Evolutionary conservation across 2,797 vertebrate genomes (phyloP), one percentile per base, ranked within the genome.

Genomic region (Cichlasoma orientale): DNA sequence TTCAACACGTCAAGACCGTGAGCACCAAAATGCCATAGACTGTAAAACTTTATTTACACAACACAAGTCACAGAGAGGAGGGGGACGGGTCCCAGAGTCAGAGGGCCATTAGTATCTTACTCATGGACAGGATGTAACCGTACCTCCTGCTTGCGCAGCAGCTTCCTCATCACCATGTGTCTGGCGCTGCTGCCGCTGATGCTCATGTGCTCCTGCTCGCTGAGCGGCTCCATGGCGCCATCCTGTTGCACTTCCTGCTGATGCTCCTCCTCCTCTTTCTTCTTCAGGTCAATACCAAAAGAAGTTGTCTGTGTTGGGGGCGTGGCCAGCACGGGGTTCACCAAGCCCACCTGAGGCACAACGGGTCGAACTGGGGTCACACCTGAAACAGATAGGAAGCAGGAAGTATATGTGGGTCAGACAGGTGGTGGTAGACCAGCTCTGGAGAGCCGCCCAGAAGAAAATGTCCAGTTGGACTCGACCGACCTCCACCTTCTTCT

Each of bases 81-180:
- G 4, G 3, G 10, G 10, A 38, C 10, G 11, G 36, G 38, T 38
- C 38, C 38, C 38, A 11, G 11, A 38, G 38, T 33, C 31, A 33
- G 31, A 33, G 31, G 7, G 31, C 7, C 31, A 2, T 33, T 33
- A 7, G 31, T 33, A 33, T 33, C 31, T 33, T 33, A 7, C 31
- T 36, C 33, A 3, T 9, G 59, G 59, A 9, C 38, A 9, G 38
- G 59, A 66, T 9, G 25, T 23, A 47, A 27, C 8, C 79, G 86
- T 90, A 98, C 97, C 97, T 98, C 97, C 88, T 97, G 96, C 53
- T 97, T 97, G 5, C 96, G 94, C 0, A 98, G 96, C 70, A 97
- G 90, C 25, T 97, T 98, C 92, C 97, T 96, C 96, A 97, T 96
- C 80, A 97, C 97, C 96, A 97, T 96, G 87, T 97, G 97, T 0